Conservation (phyloP, 2,113 vertebrate species). For the Prunella fulvescens region DNA sequence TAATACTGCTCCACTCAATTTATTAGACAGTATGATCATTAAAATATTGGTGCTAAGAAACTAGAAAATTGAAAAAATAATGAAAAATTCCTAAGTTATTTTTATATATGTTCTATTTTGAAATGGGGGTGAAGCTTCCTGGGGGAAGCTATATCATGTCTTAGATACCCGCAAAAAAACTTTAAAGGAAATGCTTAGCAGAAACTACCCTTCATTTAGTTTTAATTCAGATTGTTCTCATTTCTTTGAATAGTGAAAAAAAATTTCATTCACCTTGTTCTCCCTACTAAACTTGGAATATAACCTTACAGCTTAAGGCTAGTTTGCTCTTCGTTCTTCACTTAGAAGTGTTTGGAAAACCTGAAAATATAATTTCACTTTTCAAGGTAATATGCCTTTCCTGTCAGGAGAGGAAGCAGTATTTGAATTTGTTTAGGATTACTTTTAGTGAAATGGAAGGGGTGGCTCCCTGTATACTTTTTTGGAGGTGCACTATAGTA, state of each 20-base stretch:
- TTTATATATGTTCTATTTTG: neutral
- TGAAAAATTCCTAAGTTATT: neutral
- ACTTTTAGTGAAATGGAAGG: neutral
- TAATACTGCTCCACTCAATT: neutral
- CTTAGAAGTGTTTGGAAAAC: neutral
- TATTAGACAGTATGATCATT: neutral
- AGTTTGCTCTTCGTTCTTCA: neutral
- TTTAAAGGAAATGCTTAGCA: neutral
- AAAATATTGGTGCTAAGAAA: neutral
- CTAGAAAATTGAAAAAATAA: neutral
- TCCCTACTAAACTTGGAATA: neutral
- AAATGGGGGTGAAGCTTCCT: fast-evolving
- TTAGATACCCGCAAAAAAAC: neutral
- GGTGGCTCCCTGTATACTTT: neutral
- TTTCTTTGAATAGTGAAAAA: neutral
- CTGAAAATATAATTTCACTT: neutral
- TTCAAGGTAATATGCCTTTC: neutral
- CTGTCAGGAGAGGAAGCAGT: neutral
- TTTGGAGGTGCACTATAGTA: neutral
- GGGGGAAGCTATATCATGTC: fast-evolving
- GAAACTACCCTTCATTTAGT: neutral
- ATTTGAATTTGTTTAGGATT: neutral
- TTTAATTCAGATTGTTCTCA: neutral
- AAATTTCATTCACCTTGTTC: neutral
- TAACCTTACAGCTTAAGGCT: neutral